Conservation (phyloP, 1,140 invertebrate genomes). For the Solenopsis invicta region DNA sequence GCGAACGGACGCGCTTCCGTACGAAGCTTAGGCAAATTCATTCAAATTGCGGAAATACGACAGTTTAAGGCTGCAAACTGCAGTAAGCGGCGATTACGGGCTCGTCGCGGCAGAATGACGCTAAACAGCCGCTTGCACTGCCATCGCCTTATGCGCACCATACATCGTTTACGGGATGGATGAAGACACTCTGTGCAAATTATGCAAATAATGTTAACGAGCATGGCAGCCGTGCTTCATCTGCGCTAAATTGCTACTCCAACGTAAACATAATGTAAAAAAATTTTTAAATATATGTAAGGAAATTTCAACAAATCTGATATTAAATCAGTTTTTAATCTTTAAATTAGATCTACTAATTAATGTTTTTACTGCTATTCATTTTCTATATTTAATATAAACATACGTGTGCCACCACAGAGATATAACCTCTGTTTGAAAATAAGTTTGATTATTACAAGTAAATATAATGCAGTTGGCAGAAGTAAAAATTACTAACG, state of each 20-base stretch:
- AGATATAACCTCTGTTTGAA: no score
- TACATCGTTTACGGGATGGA: conserved; percentile 12
- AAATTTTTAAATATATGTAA: not conserved
- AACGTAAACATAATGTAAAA: not conserved
- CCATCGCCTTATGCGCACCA: conserved; percentile 49
- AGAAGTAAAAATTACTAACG: no score
- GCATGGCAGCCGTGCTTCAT: conserved; percentile 25
- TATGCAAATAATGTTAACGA: conserved; percentile 61
- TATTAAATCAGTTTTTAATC: not conserved
- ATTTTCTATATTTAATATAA: not conserved
- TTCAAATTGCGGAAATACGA: conserved; percentile 72
- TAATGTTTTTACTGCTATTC: not conserved
- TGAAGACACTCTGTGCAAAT: conserved; percentile 30
- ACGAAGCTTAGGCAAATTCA: conserved; percentile 69
- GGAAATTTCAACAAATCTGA: conserved; percentile 5
- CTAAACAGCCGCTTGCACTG: conserved; percentile 57
- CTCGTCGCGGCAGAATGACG: conserved; percentile 50
- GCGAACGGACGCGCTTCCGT: not conserved
- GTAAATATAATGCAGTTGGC: no score
- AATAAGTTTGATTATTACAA: no score
- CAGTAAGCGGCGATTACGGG: conserved; percentile 67
- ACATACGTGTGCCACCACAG: not conserved
- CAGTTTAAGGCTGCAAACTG: conserved; percentile 68
- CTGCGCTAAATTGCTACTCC: not conserved
- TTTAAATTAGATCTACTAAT: not conserved